phyloP scores from a whole-genome alignment of 2,888 invertebrate species.

The Drosophila formosana region DNA sequence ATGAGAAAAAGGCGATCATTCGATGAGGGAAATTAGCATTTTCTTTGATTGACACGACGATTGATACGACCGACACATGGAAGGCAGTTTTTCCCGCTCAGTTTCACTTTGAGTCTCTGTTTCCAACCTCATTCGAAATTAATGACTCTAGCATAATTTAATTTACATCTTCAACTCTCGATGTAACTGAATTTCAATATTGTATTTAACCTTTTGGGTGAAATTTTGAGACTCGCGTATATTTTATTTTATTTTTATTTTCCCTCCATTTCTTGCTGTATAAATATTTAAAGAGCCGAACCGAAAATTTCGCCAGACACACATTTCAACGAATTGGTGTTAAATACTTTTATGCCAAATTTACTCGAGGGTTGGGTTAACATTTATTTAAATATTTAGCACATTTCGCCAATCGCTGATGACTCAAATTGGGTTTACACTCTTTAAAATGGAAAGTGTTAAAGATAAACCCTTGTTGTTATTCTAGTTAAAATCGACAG shows the following conservation, averaged over 20 bases:
- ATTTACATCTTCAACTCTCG: conserved; percentile 44
- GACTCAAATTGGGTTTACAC: conserved; percentile 16
- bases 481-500: conserved; percentile 5
- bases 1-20: conserved; percentile 22
- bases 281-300: conserved; percentile 49
- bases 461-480: neutral
- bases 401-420: conserved; percentile 24
- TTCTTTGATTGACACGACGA: conserved; percentile 17
- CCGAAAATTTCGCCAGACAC: conserved; percentile 52
- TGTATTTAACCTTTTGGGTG: conserved; percentile 12
- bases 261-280: conserved; percentile 8
- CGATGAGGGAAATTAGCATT: conserved; percentile 40
- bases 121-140: conserved; percentile 41
- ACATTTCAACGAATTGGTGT: conserved; percentile 34
- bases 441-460: conserved; percentile 53
- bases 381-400: conserved; percentile 53
- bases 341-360: conserved; percentile 44
- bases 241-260: conserved; percentile 15
- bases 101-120: conserved; percentile 55
- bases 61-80: conserved; percentile 16
- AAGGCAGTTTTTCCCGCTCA: conserved; percentile 59
- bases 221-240: conserved; percentile 29
- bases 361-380: conserved; percentile 20
- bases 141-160: conserved; percentile 34
- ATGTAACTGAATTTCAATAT: conserved; percentile 44